A percentile compares a stretch with the other conserved stretches of the same genome.
These are phyloP conservation scores for Oscheius sp. DNA, from an alignment of 2,888 invertebrate species.

Conservation along the genomic window DNA sequence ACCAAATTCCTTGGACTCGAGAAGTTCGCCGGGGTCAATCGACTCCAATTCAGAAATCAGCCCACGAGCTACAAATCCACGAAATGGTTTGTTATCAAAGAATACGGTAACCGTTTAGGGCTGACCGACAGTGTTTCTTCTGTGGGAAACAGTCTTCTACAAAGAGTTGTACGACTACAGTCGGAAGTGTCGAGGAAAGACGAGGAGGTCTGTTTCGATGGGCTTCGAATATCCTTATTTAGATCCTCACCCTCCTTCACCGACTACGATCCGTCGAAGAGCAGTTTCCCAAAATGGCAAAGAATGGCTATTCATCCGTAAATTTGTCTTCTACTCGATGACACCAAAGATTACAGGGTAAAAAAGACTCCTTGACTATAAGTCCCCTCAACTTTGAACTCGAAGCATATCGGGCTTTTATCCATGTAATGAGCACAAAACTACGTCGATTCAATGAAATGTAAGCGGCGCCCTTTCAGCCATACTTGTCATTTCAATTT, in stretches of 20 bases:
- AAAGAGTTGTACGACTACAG: slow-evolving; percentile 61
- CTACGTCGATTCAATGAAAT: slow-evolving; percentile 28
- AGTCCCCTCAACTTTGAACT: slow-evolving; percentile 28
- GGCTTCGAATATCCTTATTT: neutral
- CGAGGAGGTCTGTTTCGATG: slow-evolving; percentile 44
- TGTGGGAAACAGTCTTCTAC: slow-evolving; percentile 56
- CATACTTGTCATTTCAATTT: neutral
- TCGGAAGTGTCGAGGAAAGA: slow-evolving; percentile 58
- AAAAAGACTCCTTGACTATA: neutral
- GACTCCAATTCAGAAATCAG: slow-evolving; percentile 26
- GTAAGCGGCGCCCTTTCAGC: neutral
- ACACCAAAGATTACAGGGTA: neutral
- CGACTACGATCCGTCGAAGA: slow-evolving; percentile 1
- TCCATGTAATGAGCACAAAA: slow-evolving; percentile 1
- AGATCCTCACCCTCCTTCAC: slow-evolving; percentile 17
- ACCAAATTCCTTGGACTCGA: slow-evolving; percentile 4
- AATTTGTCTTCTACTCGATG: neutral
- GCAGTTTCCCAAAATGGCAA: slow-evolving; percentile 9
- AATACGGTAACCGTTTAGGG: neutral
- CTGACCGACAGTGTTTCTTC: slow-evolving; percentile 28
- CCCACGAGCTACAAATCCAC: slow-evolving; percentile 5
- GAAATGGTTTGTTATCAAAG: neutral
- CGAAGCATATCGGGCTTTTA: slow-evolving; percentile 27
- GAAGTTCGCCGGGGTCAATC: slow-evolving; percentile 19
- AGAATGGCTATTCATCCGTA: neutral